Percentiles rank a stretch among this genome's conserved stretches.
phyloP scores from a whole-genome alignment of 2,888 invertebrate species.

The Agrochola litura region DNA sequence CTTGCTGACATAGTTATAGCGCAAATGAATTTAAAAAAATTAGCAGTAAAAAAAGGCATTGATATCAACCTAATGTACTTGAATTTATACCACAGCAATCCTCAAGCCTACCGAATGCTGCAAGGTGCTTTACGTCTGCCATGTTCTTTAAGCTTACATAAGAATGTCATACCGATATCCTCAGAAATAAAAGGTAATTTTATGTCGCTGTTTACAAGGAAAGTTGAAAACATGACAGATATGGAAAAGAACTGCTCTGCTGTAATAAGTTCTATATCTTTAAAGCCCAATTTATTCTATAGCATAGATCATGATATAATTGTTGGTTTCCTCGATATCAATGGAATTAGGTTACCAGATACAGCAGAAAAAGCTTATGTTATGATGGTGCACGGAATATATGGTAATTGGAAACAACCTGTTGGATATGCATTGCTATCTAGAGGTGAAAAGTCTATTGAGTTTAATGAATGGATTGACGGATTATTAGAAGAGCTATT shows the following conservation, averaged over 20 bases:
- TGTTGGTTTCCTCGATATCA: constrained; percentile 66
- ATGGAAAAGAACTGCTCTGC: constrained; percentile 62
- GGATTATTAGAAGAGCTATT: constrained; percentile 60
- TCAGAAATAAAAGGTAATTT: constrained; percentile 52
- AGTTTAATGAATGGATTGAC: constrained; percentile 63
- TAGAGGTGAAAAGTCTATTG: constrained; percentile 44
- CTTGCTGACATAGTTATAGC: constrained; percentile 56
- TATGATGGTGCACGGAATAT: constrained; percentile 64
- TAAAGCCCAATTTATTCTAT: constrained; percentile 64
- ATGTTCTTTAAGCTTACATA: constrained; percentile 31
- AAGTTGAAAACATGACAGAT: constrained; percentile 47
- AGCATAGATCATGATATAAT: constrained; percentile 62
- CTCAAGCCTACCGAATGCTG: constrained; percentile 62
- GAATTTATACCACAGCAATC: constrained; percentile 62
- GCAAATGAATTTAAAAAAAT: constrained; percentile 45
- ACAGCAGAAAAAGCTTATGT: constrained; percentile 64
- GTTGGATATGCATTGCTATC: constrained; percentile 62
- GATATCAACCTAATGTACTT: constrained; percentile 56
- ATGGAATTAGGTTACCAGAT: constrained; percentile 54
- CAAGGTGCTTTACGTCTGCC: constrained; percentile 55
- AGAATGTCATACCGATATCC: constrained; percentile 37
- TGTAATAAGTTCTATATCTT: constrained; percentile 47
- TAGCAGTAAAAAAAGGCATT: constrained; percentile 26
- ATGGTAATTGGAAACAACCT: constrained; percentile 62
- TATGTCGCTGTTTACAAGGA: constrained; percentile 53